Percentiles rank a stretch among this genome's conserved stretches.
Conservation (phyloP, 2,797 vertebrate species). For the Neosalanx taihuensis region DNA sequence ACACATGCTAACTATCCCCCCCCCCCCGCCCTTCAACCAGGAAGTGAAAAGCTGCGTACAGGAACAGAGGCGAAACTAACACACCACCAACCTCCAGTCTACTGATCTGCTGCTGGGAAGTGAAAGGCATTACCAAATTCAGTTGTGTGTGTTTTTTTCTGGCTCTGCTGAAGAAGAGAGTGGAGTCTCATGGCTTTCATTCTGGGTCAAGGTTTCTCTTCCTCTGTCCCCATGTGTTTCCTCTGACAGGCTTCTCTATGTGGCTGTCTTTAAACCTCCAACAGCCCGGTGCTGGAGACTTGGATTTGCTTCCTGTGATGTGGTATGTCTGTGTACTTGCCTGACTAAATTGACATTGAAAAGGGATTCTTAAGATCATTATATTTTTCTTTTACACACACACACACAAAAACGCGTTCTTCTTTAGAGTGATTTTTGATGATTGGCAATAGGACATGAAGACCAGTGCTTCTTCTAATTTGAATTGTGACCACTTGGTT, state of each 20-base stretch:
- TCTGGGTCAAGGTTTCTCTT: neutral
- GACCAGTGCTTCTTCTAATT: constrained; percentile 12
- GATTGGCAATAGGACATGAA: neutral
- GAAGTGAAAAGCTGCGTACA: constrained; percentile 31
- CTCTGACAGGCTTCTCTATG: neutral
- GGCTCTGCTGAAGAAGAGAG: neutral
- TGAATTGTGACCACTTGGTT: constrained; percentile 36
- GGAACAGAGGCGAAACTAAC: neutral
- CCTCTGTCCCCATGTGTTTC: neutral
- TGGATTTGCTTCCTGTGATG: constrained; percentile 1
- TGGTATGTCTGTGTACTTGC: neutral
- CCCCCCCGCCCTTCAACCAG: constrained; percentile 11
- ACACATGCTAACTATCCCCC: neutral
- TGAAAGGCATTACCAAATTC: constrained; percentile 45
- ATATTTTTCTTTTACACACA: constrained; percentile 13
- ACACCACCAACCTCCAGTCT: constrained; percentile 8
- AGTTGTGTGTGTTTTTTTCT: constrained; percentile 1
- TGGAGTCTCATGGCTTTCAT: constrained; percentile 1
- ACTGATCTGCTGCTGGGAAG: constrained; percentile 13
- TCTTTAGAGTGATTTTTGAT: neutral
- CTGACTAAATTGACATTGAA: constrained; percentile 29
- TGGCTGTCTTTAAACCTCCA: neutral
- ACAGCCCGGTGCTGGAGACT: neutral
- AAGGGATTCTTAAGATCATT: constrained; percentile 47
- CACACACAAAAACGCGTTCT: neutral